Evolutionary conservation across 1,140 invertebrate genomes (phyloP), one percentile per base, ranked within the genome.

Genomic region (Ostrea denselamellosa): DNA sequence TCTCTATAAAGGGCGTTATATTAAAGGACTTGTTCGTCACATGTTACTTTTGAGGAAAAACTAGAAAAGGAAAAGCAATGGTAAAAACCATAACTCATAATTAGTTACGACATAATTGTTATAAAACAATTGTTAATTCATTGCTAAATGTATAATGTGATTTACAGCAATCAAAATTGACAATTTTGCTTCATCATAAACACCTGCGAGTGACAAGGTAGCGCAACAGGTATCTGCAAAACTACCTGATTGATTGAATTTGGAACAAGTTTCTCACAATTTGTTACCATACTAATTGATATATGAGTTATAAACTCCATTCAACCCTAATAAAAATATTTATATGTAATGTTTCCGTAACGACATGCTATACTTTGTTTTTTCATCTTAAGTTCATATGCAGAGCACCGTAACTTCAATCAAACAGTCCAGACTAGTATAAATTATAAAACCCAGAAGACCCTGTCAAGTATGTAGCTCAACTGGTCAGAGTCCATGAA

Each of bases 81-180:
- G n/a, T 19, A 17, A 62, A 62, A n/a, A n/a, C n/a, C 68, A 77
- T 77, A 28, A 34, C 9, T 77, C 28, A 25, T 34, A 25, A 25
- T 34, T 28, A 28, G 25, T 28, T 77, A 12, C 25, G 28, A 77
- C 12, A 77, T 12, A 19, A 77, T 77, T 34, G 68, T 3, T 77
- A 25, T 12, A 77, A 77, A 77, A 25, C 28, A 34, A 77, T 77
- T 34, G 68, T 77, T 25, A 77, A 77, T 77, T 77, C 25, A 25
- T 77, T 28, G 68, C 28, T 25, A 77, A 77, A 77, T 34, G 12
- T 25, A 77, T 77, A 10, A n/a, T 25, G 22, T 68, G 22, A 68
- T 68, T 68, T 68, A 68, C 65, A 25, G 22, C 68, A 34, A 34
- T 77, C 22, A 25, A 77, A 34, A 28, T 28, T 28, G 28, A 14